phyloP scores from a whole-genome alignment of 1,140 invertebrate genomes.

The Pollicipes pollicipes region DNA sequence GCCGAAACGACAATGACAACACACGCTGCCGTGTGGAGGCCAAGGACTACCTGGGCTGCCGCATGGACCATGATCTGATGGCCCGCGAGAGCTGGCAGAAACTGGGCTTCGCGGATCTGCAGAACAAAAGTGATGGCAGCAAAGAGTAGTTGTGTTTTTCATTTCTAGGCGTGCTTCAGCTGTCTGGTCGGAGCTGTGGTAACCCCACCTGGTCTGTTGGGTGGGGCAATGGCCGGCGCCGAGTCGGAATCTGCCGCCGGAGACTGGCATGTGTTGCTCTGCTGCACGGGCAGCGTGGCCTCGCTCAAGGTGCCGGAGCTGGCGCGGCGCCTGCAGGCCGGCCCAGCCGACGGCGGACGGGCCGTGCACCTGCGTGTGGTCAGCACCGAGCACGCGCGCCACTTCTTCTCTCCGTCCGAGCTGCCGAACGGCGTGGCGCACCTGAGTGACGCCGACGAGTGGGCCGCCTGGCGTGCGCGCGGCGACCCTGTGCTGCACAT shows the following conservation, averaged over 20 bases:
- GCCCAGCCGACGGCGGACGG: conserved; percentile 3
- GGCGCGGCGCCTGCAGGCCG: conserved; percentile 16
- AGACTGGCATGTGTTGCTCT: conserved; percentile 42
- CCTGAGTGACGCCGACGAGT: conserved; percentile 70
- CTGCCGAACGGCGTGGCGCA: conserved; percentile 33
- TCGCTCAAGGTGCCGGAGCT: conserved; percentile 62
- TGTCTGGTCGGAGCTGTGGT: too few species aligned
- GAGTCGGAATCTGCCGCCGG: conserved; percentile 7
- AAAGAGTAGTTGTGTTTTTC: neutral
- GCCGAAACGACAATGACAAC: conserved; percentile 51
- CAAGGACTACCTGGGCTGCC: conserved; percentile 70
- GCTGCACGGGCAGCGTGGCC: conserved; percentile 80
- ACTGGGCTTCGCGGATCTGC: conserved; percentile 37
- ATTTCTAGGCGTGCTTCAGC: too few species aligned
- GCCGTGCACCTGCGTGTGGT: conserved; percentile 50
- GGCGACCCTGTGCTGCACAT: conserved; percentile 95
- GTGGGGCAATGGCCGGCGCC: conserved; percentile 8
- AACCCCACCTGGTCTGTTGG: too few species aligned
- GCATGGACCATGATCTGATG: conserved; percentile 89
- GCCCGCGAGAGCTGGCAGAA: conserved; percentile 73
- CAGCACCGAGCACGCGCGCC: conserved; percentile 61
- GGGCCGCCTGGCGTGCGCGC: conserved; percentile 70
- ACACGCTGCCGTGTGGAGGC: conserved; percentile 53
- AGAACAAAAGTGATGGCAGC: neutral
- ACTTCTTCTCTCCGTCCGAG: conserved; percentile 51